Percentiles rank a stretch among this genome's conserved stretches.
phyloP scores from a whole-genome alignment of 2,113 vertebrate genomes.

The Phoenicopterus ruber region DNA sequence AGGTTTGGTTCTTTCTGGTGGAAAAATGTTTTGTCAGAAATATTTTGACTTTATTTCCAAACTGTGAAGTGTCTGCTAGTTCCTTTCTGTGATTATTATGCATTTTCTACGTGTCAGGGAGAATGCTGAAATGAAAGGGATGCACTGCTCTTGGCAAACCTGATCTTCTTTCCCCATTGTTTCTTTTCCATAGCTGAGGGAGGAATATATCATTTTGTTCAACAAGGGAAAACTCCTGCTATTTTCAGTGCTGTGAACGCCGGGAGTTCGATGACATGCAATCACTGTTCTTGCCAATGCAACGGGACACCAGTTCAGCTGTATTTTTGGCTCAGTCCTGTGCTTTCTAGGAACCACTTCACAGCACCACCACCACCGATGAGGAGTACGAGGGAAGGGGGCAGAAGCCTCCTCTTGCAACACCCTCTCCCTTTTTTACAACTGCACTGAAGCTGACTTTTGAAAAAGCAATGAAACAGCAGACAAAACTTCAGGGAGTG shows the following conservation, averaged over 20 bases:
- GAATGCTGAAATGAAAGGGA: conserved; percentile 46
- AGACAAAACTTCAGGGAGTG: fast-evolving
- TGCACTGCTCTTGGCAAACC: conserved; percentile 38
- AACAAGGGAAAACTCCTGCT: conserved; percentile 5
- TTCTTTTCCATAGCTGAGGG: neutral
- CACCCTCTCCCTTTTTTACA: neutral
- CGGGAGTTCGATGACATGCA: neutral
- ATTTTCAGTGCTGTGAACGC: neutral
- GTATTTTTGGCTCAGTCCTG: conserved; percentile 17
- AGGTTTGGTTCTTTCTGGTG: neutral
- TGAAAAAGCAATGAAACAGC: neutral
- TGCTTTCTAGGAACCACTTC: conserved; percentile 47
- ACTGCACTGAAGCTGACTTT: neutral
- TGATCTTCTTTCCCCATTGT: conserved; percentile 27
- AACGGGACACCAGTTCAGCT: conserved; percentile 39
- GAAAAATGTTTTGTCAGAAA: conserved; percentile 36
- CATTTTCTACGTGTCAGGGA: conserved; percentile 4
- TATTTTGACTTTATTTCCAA: conserved; percentile 54
- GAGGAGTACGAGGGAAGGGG: neutral
- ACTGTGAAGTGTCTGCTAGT: neutral
- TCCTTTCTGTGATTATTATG: conserved; percentile 43
- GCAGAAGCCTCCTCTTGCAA: neutral
- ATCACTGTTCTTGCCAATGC: conserved; percentile 7
- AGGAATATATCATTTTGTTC: conserved; percentile 34
- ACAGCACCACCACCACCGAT: neutral